Percentiles rank a stretch among this genome's conserved stretches.
These are phyloP conservation scores for Carterocephalus palaemon DNA, from an alignment of 2,888 invertebrate genomes.

Conservation along the genomic window DNA sequence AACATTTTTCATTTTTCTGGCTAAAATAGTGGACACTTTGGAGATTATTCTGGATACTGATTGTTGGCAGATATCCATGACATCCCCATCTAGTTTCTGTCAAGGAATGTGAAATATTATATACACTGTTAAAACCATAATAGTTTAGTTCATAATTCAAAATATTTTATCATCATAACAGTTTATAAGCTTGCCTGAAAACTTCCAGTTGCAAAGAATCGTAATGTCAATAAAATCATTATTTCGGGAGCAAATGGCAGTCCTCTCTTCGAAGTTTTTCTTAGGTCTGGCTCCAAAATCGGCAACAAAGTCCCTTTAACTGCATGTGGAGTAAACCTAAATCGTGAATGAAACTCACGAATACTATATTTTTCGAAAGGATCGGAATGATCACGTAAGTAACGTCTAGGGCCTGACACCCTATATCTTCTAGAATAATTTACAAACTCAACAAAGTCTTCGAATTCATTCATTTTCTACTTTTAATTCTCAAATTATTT, in stretches of 20 bases:
- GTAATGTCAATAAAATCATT: constrained; percentile 28
- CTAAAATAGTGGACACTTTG: constrained; percentile 27
- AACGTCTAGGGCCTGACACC: constrained; percentile 20
- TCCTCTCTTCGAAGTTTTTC: constrained; percentile 27
- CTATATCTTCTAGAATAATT: constrained; percentile 10
- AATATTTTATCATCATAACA: neutral
- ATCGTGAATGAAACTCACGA: constrained; percentile 19
- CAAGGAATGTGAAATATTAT: neutral
- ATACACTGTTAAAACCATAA: neutral
- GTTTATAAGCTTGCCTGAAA: constrained; percentile 27
- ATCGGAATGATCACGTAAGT: constrained; percentile 26
- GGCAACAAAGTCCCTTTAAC: constrained; percentile 20
- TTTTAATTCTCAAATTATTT: neutral
- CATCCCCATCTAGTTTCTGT: constrained; percentile 28
- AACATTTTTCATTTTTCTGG: constrained; percentile 22
- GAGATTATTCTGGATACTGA: constrained; percentile 30
- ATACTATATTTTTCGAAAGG: constrained; percentile 25
- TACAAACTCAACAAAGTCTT: constrained; percentile 19
- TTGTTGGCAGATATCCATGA: constrained; percentile 31
- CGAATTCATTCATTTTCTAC: constrained; percentile 11
- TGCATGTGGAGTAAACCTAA: constrained; percentile 21
- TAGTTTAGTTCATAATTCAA: neutral
- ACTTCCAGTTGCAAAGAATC: constrained; percentile 30
- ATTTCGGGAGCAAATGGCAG: constrained; percentile 33
- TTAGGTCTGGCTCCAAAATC: constrained; percentile 21